A percentile compares a stretch with the other conserved stretches of the same genome.
These are phyloP conservation scores for Papilio elwesi DNA, from an alignment of 2,888 invertebrate genomes.

Conservation along the genomic window DNA sequence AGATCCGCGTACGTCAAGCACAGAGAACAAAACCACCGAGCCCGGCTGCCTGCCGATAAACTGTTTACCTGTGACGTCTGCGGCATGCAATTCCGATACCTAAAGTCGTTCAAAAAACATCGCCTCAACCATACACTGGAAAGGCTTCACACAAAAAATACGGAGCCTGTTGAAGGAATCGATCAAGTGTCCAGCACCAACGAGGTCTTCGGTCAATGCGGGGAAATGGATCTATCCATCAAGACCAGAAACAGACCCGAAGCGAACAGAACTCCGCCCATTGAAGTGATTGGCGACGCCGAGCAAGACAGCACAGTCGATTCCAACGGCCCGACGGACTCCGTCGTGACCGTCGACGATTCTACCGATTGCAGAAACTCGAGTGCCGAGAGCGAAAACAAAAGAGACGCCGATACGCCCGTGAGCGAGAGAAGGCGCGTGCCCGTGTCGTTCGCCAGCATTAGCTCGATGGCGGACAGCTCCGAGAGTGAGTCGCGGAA, in stretches of 20 bases:
- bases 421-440: conserved; percentile 65
- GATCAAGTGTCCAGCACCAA: conserved; percentile 90
- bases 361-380: conserved; percentile 77
- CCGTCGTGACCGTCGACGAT: conserved; percentile 76
- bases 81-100: conserved; percentile 95
- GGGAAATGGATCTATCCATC: conserved; percentile 85
- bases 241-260: conserved; percentile 73
- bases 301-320: conserved; percentile 91
- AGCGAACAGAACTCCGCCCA: conserved; percentile 75
- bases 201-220: conserved; percentile 84
- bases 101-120: conserved; percentile 95
- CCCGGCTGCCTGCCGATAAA: conserved; percentile 93
- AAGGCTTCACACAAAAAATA: conserved; percentile 89
- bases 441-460: conserved; percentile 81
- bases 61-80: conserved; percentile 96
- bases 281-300: conserved; percentile 78
- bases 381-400: conserved; percentile 71
- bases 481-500: conserved; percentile 79
- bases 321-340: conserved; percentile 84
- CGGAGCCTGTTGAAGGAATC: conserved; percentile 80
- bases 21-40: conserved; percentile 94
- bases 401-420: conserved; percentile 63
- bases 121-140: conserved; percentile 94
- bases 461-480: conserved; percentile 82
- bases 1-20: conserved; percentile 90